Conservation (phyloP, 1,140 invertebrate genomes). For the Thalassaphorura encarpata region DNA sequence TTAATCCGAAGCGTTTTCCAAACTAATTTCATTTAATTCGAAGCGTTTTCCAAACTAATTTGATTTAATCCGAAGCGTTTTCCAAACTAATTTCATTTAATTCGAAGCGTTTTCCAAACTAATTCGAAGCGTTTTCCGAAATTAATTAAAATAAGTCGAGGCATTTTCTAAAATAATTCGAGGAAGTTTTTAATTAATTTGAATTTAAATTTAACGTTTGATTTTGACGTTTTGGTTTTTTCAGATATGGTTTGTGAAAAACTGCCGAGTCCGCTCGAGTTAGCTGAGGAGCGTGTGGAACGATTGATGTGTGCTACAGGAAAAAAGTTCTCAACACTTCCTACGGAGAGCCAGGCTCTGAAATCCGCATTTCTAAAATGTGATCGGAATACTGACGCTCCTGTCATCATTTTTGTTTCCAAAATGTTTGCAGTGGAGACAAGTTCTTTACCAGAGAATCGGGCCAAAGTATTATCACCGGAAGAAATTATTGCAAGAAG, state of each 20-base stretch:
- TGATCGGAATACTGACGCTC: conserved; percentile 50
- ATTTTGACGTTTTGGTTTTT: conserved; percentile 11
- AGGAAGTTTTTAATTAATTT: neutral
- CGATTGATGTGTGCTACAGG: conserved; percentile 60
- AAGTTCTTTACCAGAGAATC: conserved; percentile 58
- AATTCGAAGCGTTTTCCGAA: no score
- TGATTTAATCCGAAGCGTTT: no score
- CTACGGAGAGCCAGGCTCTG: conserved; percentile 56
- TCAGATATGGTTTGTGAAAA: conserved; percentile 64
- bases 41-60: no score
- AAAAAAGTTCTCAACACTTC: conserved; percentile 56
- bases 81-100: no score
- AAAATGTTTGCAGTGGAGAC: conserved; percentile 80
- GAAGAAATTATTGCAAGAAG: conserved; percentile 63
- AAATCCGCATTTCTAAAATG: conserved; percentile 68
- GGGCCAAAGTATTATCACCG: conserved; percentile 55
- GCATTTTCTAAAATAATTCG: no score
- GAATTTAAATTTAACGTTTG: neutral
- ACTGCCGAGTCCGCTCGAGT: conserved; percentile 66
- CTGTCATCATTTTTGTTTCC: conserved; percentile 83
- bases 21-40: no score
- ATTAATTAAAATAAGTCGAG: no score
- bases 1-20: no score
- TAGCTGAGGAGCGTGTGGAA: conserved; percentile 66
- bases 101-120: no score